Evolutionary conservation across 2,888 invertebrate species (phyloP).

Genomic region (Clepsis dumicolana): DNA sequence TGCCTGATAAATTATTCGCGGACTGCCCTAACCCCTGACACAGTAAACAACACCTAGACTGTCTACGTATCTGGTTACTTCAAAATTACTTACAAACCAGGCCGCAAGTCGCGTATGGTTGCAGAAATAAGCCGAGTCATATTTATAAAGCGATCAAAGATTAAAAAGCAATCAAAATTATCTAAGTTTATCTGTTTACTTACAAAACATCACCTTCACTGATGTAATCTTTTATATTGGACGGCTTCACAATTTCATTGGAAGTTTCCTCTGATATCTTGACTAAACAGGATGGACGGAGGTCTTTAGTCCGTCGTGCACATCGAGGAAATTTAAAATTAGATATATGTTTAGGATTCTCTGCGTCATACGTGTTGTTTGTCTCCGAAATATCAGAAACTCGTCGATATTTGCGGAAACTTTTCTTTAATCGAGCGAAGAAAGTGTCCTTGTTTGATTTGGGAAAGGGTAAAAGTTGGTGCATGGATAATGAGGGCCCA

Average conservation of each 20-base stretch:
- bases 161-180: slow-evolving; percentile 11
- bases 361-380: slow-evolving; percentile 49
- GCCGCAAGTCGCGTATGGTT: background rate
- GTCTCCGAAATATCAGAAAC: slow-evolving; percentile 50
- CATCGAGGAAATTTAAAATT: slow-evolving; percentile 70
- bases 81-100: background rate
- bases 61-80: background rate
- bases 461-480: slow-evolving; percentile 76
- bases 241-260: slow-evolving; percentile 49
- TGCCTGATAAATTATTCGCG: background rate
- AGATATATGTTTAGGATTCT: slow-evolving; percentile 56
- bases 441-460: slow-evolving; percentile 66
- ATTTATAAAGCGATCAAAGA: slow-evolving; percentile 15
- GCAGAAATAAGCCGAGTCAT: slow-evolving; percentile 1
- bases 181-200: slow-evolving; percentile 39
- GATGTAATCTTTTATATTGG: slow-evolving; percentile 45
- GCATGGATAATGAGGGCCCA: slow-evolving; percentile 63
- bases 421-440: slow-evolving; percentile 62
- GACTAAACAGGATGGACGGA: slow-evolving; percentile 57
- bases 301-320: slow-evolving; percentile 53
- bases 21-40: background rate
- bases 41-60: background rate
- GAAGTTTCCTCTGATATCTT: slow-evolving; percentile 65
- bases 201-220: slow-evolving; percentile 48
- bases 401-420: slow-evolving; percentile 61